These are phyloP conservation scores for Aphodius sticticus DNA, from an alignment of 2,888 invertebrate genomes.

Conservation along the genomic window DNA sequence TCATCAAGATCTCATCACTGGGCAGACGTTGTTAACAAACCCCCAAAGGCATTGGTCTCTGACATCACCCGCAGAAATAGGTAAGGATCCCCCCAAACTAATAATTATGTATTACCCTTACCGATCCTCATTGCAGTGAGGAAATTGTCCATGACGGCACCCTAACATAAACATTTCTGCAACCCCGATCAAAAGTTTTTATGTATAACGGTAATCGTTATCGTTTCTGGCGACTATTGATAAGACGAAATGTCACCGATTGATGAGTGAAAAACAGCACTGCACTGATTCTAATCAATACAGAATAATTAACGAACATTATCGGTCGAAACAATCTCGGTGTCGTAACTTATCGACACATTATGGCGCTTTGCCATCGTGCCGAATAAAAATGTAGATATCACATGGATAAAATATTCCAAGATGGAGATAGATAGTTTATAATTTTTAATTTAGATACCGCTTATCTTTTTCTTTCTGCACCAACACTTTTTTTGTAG, in stretches of 20 bases:
- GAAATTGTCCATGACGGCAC: not conserved
- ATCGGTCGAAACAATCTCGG: not conserved
- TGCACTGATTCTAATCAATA: conserved; percentile 30
- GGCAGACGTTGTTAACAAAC: conserved; percentile 43
- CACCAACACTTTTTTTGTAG: not conserved
- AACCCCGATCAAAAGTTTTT: too few species aligned
- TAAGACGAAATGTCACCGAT: not conserved
- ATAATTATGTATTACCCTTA: too few species aligned
- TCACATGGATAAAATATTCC: not conserved
- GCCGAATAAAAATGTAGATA: conserved; percentile 4
- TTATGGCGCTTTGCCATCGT: not conserved
- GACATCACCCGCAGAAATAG: conserved; percentile 50
- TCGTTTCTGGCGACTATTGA: not conserved
- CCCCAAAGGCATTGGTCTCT: conserved; percentile 53
- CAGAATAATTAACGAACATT: not conserved
- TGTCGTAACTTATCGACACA: not conserved
- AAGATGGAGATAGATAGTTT: not conserved
- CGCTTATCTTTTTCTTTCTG: not conserved
- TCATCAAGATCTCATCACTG: conserved; percentile 59
- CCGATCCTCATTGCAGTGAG: not conserved
- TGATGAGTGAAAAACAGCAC: conserved; percentile 18
- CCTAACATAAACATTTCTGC: conserved; percentile 5
- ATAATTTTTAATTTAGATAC: not conserved
- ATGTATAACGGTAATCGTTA: not conserved
- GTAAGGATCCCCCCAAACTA: conserved; percentile 42